Base-by-base conservation (phyloP, 2,113 vertebrate genomes). In the Sturnira hondurensis region DNA sequence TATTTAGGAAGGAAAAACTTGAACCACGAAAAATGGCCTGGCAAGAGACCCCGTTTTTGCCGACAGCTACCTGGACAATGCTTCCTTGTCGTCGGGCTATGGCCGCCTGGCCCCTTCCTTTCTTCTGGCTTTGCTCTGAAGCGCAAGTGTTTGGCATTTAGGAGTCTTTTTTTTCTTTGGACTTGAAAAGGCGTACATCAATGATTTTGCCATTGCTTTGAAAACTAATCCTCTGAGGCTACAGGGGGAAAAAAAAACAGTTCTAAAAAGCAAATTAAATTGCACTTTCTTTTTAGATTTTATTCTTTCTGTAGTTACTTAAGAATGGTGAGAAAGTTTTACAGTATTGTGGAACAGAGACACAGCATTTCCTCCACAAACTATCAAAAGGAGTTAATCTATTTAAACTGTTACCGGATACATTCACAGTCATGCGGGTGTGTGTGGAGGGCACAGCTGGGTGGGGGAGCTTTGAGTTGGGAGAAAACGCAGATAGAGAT, bases 231-330 rank as follows among this genome's bases (percentile, higher is more conserved):
- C 97, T 93, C 90, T 96, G 94, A 97, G 76, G 71, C 36, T 73
- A 95, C 85, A 54, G 63, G 54, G 6, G 14, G 11, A 22, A 22
- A 65, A 95, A 96, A 77, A 94, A 97, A 93, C 65, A 86, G 65
- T 92, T 96, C 70, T 93, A 50, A 91, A 96, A 87, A 87, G 84
- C 45, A 92, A 96, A 96, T 92, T 71, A 97, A 97, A 94, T 91
- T 86, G 54, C 80, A 31, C 20, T 45, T 89, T 93, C 85, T 61
- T 61, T 45, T 86, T 76, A n/a, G 58, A 80, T 97, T 97, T 95
- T 97, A 86, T 98, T 97, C 85, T 97, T 97, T 97, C 58, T 96
- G 41, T 65, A 94, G 90, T 96, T 97, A 94, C 74, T 96, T 97
- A 98, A 98, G 96, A 97, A 97, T 88, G 83, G 87, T 97, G 90